These are phyloP conservation scores for Neopelma chrysocephalum DNA, from an alignment of 2,797 vertebrate species.

Conservation along the genomic window DNA sequence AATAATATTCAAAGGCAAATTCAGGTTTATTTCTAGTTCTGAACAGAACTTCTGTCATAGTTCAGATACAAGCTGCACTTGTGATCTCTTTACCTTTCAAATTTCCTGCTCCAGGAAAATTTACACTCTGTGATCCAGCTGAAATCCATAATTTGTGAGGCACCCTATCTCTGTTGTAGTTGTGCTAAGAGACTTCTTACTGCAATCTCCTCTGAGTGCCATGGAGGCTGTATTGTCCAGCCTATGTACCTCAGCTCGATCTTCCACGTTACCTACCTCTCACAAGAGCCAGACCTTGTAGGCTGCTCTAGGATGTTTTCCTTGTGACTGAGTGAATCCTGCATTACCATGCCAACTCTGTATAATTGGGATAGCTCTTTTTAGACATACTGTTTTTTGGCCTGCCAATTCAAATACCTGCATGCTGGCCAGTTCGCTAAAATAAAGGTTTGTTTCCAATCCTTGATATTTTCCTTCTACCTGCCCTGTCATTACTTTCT, in stretches of 20 bases:
- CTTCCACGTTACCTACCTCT: not conserved
- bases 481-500: not conserved
- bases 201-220: not conserved
- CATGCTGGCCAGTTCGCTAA: not conserved
- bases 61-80: not conserved
- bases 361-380: not conserved
- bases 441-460: not conserved
- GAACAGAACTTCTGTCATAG: not conserved
- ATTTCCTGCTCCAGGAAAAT: not conserved
- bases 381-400: not conserved
- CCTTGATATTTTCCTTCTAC: not conserved
- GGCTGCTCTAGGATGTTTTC: not conserved
- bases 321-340: not conserved
- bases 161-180: not conserved
- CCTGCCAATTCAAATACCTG: not conserved
- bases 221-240: not conserved
- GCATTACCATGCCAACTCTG: not conserved
- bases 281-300: not conserved
- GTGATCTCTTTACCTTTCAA: not conserved
- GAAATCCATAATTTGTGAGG: not conserved
- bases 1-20: not conserved
- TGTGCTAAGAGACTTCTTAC: not conserved
- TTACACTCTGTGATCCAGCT: not conserved
- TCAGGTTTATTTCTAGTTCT: constrained; percentile 1
- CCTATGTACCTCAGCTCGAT: not conserved